Evolutionary conservation across 2,113 vertebrate species (phyloP), one percentile per base, ranked within the genome.

Genomic region (Sceloporus undulatus): DNA sequence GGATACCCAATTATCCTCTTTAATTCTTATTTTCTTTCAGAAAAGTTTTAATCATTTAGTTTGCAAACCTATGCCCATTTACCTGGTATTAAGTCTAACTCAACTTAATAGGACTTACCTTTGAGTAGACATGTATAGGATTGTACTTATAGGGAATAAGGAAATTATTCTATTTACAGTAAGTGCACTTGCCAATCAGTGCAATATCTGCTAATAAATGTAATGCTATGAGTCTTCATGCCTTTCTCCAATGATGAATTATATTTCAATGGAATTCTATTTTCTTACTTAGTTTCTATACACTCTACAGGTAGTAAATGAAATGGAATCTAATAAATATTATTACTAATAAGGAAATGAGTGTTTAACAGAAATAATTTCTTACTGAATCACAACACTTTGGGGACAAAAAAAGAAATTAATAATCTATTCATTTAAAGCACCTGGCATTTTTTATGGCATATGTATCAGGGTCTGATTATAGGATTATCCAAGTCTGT

Each of bases 381-480:
- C 82, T 91, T 85, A 75, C 34, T 59, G 87, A 88, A 74, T 78
- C 65, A 62, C 2, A 52, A 25, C 0, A 0, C 84, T 90, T 62
- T 86, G 62, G 66, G 79, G 38, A 74, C 19, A n/a, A 13, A 42
- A 91, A 91, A 75, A 86, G 10, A 90, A 89, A 91, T 94, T 90
- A 93, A 94, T 89, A 4, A 84, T 70, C 80, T 94, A 59, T 93
- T 94, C 94, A 93, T 92, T 95, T 94, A 91, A 86, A 92, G 88
- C 88, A 94, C 85, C 90, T 87, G 91, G 88, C 70, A 87, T 93
- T 95, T 94, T 85, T 86, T 83, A 79, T 82, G 82, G 76, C 89
- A 94, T 94, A 85, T 93, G 85, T 93, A 94, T 92, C 90, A 87
- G 88, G 65, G 89, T 91, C 90, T 94, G 92, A 95, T 92, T 91